Conservation (phyloP, 2,888 invertebrate species). For the Cheilosia vulpina region DNA sequence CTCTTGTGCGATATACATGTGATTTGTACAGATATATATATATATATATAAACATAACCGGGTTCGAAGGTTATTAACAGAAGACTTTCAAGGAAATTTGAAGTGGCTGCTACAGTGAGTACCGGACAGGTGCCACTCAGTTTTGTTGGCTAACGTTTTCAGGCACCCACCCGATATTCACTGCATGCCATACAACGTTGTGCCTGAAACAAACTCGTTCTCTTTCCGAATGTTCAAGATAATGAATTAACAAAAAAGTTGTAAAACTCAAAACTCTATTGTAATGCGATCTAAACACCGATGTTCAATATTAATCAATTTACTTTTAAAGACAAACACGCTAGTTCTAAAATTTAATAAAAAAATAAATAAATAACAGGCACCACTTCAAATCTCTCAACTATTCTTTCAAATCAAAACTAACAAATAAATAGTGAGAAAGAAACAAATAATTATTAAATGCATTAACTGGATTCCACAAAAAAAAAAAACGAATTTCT, state of each 20-base stretch:
- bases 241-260: conserved; percentile 9
- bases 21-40: not conserved
- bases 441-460: not conserved
- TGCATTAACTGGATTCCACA: conserved; percentile 41
- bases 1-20: not conserved
- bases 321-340: conserved; percentile 20
- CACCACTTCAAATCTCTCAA: conserved; percentile 73
- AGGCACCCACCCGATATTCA: conserved; percentile 3
- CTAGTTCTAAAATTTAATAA: conserved; percentile 4
- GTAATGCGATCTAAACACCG: conserved; percentile 32
- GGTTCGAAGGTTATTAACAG: not conserved
- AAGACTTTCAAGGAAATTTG: conserved; percentile 43
- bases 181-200: conserved; percentile 11
- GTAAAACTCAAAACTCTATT: conserved; percentile 3
- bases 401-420: conserved; percentile 22
- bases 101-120: conserved; percentile 60
- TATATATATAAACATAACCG: not conserved
- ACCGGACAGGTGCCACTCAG: not conserved
- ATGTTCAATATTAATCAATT: conserved; percentile 1
- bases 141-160: not conserved
- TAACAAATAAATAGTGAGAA: conserved; percentile 11
- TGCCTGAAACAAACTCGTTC: not conserved
- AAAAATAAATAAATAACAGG: conserved; percentile 40
- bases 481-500: conserved; percentile 23
- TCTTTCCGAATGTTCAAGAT: not conserved